Base-by-base conservation (phyloP, 2,113 vertebrate species). In the Xiphophorus hellerii region DNA sequence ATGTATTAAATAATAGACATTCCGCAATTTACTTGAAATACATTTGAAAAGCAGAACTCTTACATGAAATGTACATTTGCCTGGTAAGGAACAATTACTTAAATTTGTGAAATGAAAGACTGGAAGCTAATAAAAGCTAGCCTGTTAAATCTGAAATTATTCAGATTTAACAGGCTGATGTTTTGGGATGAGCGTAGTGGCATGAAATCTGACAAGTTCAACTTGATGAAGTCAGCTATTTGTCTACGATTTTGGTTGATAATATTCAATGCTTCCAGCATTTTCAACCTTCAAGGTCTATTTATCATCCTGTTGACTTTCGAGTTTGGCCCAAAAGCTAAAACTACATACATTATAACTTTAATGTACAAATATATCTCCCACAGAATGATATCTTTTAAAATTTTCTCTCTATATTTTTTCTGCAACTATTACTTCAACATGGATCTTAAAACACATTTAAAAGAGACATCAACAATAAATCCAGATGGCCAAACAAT, bases 251-350 rank as follows among this genome's bases (percentile, higher is more conserved):
- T 76, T 76, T 64, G 35, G 44, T 66, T 0, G 10, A 30, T 69
- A 64, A 78, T n/a, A 33, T 67, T 67, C 25, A 20, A 2, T 15
- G 30, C 20, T 22, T 54, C 51, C 51, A 54, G 44, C 66, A 65
- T 63, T 42, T 71, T 42, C 60, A 69, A n/a, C 27, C 20, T 68
- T 29, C 17, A 66, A 63, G 14, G 42, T 17, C 48, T 37, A 31
- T 48, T 48, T 11, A 58, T 77, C 20, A 33, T 73, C 22, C 60
- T 58, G 31, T 20, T 84, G 84, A 90, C 86, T 79, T 88, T 88
- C 79, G 54, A 75, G 39, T 70, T 33, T 48, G 31, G 33, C 58
- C 44, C 58, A 39, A 8, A 3, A 48, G 62, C 30, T 62, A 14
- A 65, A 60, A 60, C 25, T 62, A 42, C 29, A 69, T 39, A 39